A percentile compares a stretch with the other conserved stretches of the same genome.
Conservation (phyloP, 2,888 invertebrate genomes). For the Synergus gifuensis region DNA sequence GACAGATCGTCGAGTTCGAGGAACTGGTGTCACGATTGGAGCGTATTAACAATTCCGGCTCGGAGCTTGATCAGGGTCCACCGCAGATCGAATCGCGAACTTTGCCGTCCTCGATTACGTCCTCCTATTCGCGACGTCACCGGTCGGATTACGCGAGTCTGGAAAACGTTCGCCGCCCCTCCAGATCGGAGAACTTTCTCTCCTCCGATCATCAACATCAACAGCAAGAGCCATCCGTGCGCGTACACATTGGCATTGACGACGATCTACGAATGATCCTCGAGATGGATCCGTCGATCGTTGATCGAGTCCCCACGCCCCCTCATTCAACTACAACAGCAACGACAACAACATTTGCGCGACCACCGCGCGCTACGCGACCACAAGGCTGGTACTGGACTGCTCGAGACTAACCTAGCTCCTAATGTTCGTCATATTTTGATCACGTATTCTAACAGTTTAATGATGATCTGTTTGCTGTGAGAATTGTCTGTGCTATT, state of each 20-base stretch:
- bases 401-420: conserved; percentile 53
- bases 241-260: conserved; percentile 81
- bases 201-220: conserved; percentile 41
- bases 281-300: conserved; percentile 82
- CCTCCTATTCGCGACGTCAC: conserved; percentile 49
- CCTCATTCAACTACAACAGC: conserved; percentile 45
- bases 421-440: conserved; percentile 52
- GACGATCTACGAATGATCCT: conserved; percentile 82
- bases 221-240: conserved; percentile 71
- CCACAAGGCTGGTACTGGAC: conserved; percentile 76
- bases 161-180: conserved; percentile 49
- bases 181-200: conserved; percentile 48
- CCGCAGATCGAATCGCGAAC: conserved; percentile 25
- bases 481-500: not conserved
- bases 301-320: conserved; percentile 75
- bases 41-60: conserved; percentile 68
- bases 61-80: conserved; percentile 5
- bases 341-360: conserved; percentile 61
- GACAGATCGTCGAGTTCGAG: conserved; percentile 76
- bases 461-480: not conserved
- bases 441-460: conserved; percentile 37
- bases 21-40: conserved; percentile 75
- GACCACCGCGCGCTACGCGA: conserved; percentile 67
- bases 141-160: conserved; percentile 49
- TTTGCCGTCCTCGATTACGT: conserved; percentile 36